Percentiles rank a stretch among this genome's conserved stretches.
phyloP scores from a whole-genome alignment of 2,113 vertebrate genomes.

The Coreoperca whiteheadi region DNA sequence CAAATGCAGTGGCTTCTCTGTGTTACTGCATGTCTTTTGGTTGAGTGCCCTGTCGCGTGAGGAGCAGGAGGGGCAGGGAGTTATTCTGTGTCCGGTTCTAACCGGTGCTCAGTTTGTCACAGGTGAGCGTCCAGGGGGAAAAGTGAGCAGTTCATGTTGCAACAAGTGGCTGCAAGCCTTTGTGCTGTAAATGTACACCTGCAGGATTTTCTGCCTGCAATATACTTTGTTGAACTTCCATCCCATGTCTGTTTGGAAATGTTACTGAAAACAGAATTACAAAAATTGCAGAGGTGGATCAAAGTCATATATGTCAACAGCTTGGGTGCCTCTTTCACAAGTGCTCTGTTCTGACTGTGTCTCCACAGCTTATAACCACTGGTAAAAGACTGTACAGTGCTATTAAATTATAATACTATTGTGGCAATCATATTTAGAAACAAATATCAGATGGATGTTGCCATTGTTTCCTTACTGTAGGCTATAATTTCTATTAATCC shows the following conservation, averaged over 20 bases:
- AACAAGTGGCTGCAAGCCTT: slow-evolving; percentile 6
- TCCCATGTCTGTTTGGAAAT: not conserved
- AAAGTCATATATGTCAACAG: not conserved
- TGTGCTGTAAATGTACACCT: not conserved
- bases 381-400: not conserved
- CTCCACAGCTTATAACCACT: slow-evolving; percentile 11
- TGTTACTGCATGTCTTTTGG: slow-evolving; percentile 35
- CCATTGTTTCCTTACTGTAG: slow-evolving; percentile 43
- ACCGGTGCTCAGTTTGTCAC: slow-evolving; percentile 9
- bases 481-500: slow-evolving; percentile 62
- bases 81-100: slow-evolving; percentile 22
- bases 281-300: not conserved
- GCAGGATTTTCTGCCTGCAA: not conserved
- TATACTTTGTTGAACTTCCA: not conserved
- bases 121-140: slow-evolving; percentile 22
- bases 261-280: not conserved
- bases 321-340: not conserved
- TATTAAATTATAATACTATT: slow-evolving; percentile 1
- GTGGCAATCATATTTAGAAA: not conserved
- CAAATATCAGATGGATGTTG: slow-evolving; percentile 4
- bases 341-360: not conserved
- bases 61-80: slow-evolving; percentile 12
- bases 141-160: slow-evolving; percentile 25
- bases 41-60: slow-evolving; percentile 22
- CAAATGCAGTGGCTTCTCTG: slow-evolving; percentile 48